Evolutionary conservation across 2,797 vertebrate genomes (phyloP).

Genomic region (Micromesistius poutassou): DNA sequence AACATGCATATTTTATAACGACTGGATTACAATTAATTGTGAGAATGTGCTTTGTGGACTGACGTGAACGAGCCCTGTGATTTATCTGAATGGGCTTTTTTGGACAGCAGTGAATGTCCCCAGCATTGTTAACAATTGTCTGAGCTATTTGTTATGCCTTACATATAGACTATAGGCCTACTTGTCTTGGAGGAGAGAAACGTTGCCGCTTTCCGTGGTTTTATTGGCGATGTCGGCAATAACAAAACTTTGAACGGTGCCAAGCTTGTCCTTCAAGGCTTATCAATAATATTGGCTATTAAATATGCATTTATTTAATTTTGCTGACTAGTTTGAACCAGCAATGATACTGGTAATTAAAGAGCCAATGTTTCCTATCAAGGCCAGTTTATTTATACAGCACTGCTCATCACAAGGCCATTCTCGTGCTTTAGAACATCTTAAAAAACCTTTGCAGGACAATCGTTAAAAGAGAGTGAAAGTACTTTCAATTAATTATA

Average conservation of each 20-base stretch:
- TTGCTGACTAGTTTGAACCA: background rate
- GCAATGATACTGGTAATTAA: background rate
- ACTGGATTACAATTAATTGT: background rate
- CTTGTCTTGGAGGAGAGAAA: background rate
- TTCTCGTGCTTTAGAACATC: no score
- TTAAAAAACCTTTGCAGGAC: no score
- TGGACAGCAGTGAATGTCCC: background rate
- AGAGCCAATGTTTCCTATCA: background rate
- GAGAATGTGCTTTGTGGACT: background rate
- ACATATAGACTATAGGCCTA: background rate
- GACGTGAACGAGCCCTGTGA: background rate
- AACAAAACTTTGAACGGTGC: constrained; percentile 2
- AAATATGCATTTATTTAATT: constrained; percentile 27
- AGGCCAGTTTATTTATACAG: no score
- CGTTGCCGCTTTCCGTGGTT: background rate
- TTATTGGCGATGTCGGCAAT: background rate
- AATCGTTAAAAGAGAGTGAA: no score
- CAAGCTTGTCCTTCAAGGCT: background rate
- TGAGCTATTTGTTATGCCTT: background rate
- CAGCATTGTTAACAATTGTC: background rate
- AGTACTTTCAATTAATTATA: no score
- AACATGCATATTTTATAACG: background rate
- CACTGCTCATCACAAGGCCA: no score
- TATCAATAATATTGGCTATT: constrained; percentile 9
- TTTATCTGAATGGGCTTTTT: background rate